phyloP scores from a whole-genome alignment of 2,113 vertebrate species.

The Rana temporaria region DNA sequence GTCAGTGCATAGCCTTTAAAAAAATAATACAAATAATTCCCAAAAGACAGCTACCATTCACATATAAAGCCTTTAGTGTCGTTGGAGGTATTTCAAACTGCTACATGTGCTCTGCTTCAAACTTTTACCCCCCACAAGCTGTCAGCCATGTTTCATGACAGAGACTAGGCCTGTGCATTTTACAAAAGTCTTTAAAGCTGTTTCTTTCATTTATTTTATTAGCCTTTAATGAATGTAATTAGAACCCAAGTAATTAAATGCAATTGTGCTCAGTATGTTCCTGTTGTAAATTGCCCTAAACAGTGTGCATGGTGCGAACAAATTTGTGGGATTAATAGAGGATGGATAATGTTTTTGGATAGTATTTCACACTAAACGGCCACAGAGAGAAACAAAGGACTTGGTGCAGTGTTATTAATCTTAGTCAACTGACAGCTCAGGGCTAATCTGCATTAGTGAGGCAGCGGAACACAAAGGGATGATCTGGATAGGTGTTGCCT shows the following conservation, averaged over 20 bases:
- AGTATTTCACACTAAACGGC: slow-evolving; percentile 99
- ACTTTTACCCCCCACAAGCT: slow-evolving; percentile 70
- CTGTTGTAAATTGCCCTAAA: slow-evolving; percentile 94
- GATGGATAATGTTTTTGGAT: slow-evolving; percentile 99
- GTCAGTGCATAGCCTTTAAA: too few relatives aligned
- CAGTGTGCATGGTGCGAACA: slow-evolving; percentile 92
- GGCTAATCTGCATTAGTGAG: slow-evolving; percentile 98
- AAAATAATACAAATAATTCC: too few relatives aligned
- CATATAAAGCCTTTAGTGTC: background rate
- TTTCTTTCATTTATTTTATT: slow-evolving; percentile 97
- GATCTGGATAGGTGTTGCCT: slow-evolving; percentile 78
- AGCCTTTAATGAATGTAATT: slow-evolving; percentile 99
- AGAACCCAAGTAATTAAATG: slow-evolving; percentile 99
- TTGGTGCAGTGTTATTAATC: slow-evolving; percentile 98
- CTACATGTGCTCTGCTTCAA: slow-evolving; percentile 62
- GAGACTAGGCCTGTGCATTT: slow-evolving; percentile 95
- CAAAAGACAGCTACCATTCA: too few relatives aligned
- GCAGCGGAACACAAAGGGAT: slow-evolving; percentile 92
- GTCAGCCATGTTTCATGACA: slow-evolving; percentile 93
- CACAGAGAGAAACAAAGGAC: slow-evolving; percentile 96
- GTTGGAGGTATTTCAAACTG: slow-evolving; percentile 11
- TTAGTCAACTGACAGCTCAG: slow-evolving; percentile 97
- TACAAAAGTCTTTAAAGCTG: slow-evolving; percentile 92
- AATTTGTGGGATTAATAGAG: slow-evolving; percentile 97
- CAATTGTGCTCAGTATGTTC: slow-evolving; percentile 92